A percentile compares a stretch with the other conserved stretches of the same genome.
Conservation (phyloP, 2,797 vertebrate genomes). For the Sebastes variabilis region DNA sequence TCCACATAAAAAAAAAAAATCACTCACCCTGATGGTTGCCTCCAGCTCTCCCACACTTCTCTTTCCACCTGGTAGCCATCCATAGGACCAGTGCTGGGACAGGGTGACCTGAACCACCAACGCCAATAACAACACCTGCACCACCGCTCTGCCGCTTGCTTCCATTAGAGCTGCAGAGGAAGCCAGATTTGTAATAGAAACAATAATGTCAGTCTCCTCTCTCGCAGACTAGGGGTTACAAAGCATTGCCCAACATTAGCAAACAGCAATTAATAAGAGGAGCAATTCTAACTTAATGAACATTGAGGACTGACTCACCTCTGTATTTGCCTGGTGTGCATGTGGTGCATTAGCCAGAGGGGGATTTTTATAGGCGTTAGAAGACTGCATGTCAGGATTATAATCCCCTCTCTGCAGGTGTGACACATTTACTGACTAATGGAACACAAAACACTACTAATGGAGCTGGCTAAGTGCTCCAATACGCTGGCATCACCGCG, state of each 20-base stretch:
- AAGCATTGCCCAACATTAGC: conserved; percentile 29
- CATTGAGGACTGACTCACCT: conserved; percentile 70
- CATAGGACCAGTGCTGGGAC: conserved; percentile 86
- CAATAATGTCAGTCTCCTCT: conserved; percentile 40
- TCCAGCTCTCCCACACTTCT: conserved; percentile 82
- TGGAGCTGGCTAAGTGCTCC: conserved; percentile 75
- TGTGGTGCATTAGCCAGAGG: conserved; percentile 65
- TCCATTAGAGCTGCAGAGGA: conserved; percentile 77
- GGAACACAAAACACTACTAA: conserved; percentile 76
- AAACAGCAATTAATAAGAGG: conserved; percentile 56
- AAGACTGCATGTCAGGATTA: conserved; percentile 72
- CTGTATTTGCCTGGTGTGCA: conserved; percentile 72
- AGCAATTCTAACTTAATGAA: conserved; percentile 55
- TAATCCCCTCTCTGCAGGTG: conserved; percentile 81
- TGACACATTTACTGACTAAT: conserved; percentile 80
- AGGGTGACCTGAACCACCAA: conserved; percentile 78
- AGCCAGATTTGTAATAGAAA: conserved; percentile 55
- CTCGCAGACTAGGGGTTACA: conserved; percentile 24
- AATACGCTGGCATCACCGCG: conserved; percentile 60
- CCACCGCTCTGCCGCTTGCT: conserved; percentile 65
- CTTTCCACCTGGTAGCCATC: conserved; percentile 86
- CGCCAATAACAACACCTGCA: conserved; percentile 80
- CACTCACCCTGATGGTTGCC: conserved; percentile 81
- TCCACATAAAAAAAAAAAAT: conserved; percentile 9
- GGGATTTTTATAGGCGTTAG: conserved; percentile 76